Percentiles rank a stretch among this genome's conserved stretches.
Conservation (phyloP, 2,113 vertebrate genomes). For the Okapia johnstoni region DNA sequence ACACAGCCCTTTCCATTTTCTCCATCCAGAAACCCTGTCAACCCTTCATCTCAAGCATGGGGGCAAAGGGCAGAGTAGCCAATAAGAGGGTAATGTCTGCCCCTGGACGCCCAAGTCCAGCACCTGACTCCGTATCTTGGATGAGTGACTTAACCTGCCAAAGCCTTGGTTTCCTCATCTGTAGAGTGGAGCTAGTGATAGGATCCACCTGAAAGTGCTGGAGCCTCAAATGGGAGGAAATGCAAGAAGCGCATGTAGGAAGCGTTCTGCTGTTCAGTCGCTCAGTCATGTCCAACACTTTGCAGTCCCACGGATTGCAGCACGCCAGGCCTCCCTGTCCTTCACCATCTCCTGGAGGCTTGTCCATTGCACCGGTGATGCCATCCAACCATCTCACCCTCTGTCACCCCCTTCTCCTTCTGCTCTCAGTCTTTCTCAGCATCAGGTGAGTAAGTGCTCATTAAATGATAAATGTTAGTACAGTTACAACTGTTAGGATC, state of each 20-base stretch:
- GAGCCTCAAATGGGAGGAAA: neutral
- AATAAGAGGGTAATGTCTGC: neutral
- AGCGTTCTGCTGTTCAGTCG: neutral
- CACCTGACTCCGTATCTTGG: neutral
- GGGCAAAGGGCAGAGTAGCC: neutral
- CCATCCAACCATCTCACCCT: neutral
- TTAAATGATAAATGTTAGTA: neutral
- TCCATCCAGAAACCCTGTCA: neutral
- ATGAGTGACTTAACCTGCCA: neutral
- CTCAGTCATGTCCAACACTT: neutral
- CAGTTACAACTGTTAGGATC: neutral
- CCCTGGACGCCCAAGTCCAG: neutral
- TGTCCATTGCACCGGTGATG: neutral
- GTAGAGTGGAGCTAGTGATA: neutral
- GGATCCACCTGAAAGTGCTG: too few relatives aligned
- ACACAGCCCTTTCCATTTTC: neutral
- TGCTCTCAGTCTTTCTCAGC: neutral
- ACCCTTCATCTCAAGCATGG: neutral
- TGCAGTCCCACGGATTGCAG: neutral
- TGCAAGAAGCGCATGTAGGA: accelerated
- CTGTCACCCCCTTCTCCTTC: neutral
- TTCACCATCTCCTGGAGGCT: neutral
- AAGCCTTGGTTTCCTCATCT: neutral
- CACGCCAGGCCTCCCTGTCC: neutral
- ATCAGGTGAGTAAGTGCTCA: neutral